These are phyloP conservation scores for Mormoops blainvillei DNA, from an alignment of 2,113 vertebrate genomes.

Conservation along the genomic window DNA sequence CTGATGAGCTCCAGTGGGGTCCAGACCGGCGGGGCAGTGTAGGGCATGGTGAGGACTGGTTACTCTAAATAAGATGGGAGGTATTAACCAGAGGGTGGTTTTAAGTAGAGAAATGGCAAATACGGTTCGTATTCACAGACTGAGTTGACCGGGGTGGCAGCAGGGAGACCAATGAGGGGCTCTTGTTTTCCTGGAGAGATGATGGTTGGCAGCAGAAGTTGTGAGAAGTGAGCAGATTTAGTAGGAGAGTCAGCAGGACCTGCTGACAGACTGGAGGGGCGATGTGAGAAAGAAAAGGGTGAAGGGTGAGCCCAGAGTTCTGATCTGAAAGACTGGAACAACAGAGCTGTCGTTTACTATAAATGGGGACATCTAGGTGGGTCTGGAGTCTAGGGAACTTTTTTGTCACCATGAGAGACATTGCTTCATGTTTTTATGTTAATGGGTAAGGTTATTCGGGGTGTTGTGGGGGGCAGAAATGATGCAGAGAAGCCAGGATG, in stretches of 20 bases:
- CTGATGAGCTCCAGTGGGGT: too few relatives aligned
- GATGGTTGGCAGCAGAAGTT: neutral
- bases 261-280: neutral
- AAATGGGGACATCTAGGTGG: neutral
- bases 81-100: neutral
- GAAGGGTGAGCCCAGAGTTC: neutral
- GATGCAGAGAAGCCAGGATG: neutral
- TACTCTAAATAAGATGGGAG: neutral
- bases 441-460: neutral
- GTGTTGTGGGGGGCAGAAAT: neutral
- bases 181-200: neutral
- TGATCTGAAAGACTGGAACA: neutral
- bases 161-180: neutral
- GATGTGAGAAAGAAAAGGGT: neutral
- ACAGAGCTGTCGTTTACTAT: neutral
- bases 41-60: neutral
- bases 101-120: neutral
- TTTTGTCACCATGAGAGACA: neutral
- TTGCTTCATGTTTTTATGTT: neutral
- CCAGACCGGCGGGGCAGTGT: neutral
- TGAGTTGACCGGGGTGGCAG: neutral
- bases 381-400: neutral
- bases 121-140: neutral
- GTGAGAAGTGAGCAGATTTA: neutral
- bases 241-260: neutral